These are phyloP conservation scores for Ptychoptera albimana DNA, from an alignment of 2,888 invertebrate genomes.

Conservation along the genomic window DNA sequence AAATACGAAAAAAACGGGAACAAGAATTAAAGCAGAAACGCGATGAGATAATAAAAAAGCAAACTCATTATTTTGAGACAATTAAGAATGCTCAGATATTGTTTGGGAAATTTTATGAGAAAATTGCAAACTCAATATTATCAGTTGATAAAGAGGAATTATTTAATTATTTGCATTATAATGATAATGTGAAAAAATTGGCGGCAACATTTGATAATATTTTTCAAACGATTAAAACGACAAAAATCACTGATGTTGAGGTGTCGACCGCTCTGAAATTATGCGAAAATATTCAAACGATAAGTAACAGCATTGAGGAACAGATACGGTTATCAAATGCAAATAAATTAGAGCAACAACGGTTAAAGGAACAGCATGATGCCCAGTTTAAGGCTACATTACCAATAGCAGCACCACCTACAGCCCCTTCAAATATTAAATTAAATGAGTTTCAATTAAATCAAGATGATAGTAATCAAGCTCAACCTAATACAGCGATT, in stretches of 20 bases:
- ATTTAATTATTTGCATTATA: conserved; percentile 21
- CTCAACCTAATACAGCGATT: conserved; percentile 4
- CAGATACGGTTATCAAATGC: conserved; percentile 9
- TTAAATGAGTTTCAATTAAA: conserved; percentile 1
- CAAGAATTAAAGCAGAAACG: no score
- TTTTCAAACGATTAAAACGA: conserved; percentile 29
- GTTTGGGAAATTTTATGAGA: conserved; percentile 38
- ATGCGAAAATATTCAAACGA: conserved; percentile 30
- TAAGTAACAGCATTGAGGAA: conserved; percentile 7
- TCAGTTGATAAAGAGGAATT: conserved; percentile 28
- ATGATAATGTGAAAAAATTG: conserved; percentile 32
- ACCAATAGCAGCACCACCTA: conserved; percentile 8
- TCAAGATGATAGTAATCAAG: conserved; percentile 1
- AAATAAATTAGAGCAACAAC: conserved; percentile 12
- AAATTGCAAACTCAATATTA: conserved; percentile 33
- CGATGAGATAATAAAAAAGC: no score
- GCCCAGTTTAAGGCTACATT: conserved; percentile 11
- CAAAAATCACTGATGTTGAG: conserved; percentile 31
- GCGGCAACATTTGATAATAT: conserved; percentile 29
- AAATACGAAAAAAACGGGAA: no score
- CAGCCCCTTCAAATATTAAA: conserved; percentile 6
- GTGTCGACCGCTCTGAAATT: conserved; percentile 36
- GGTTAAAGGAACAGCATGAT: conserved; percentile 8
- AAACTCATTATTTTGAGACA: conserved; percentile 27
- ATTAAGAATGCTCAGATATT: conserved; percentile 40